Conservation (phyloP, 2,113 vertebrate genomes). For the Chunga burmeisteri region DNA sequence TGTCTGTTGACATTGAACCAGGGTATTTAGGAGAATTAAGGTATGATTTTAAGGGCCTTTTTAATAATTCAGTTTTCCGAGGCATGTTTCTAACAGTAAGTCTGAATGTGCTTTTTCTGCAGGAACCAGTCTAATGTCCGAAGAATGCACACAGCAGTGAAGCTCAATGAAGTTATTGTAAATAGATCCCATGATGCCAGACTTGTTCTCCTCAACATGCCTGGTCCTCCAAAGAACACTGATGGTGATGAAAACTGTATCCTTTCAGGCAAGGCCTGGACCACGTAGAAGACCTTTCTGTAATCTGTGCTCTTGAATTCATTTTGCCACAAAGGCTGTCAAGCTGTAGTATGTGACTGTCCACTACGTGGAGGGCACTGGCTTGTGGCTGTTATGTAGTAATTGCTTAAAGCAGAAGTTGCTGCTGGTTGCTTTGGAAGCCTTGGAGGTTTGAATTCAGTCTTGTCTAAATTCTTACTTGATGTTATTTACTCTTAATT, state of each 20-base stretch:
- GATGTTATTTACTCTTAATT: background rate
- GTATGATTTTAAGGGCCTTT: background rate
- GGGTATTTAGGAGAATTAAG: background rate
- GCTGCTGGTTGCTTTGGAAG: background rate
- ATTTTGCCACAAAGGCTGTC: background rate
- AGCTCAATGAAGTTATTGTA: slow-evolving; percentile 97
- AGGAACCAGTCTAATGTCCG: slow-evolving; percentile 96
- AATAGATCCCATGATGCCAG: slow-evolving; percentile 95
- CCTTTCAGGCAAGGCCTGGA: slow-evolving; percentile 70
- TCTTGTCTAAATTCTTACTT: background rate
- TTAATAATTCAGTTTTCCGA: background rate
- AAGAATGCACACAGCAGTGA: slow-evolving; percentile 98
- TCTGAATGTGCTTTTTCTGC: background rate
- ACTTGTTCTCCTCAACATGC: slow-evolving; percentile 97
- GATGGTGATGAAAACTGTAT: slow-evolving; percentile 99
- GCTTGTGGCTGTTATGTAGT: background rate
- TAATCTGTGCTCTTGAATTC: background rate
- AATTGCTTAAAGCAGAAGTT: background rate
- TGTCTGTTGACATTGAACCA: background rate
- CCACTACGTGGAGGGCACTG: background rate
- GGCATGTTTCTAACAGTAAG: background rate
- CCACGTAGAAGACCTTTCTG: background rate
- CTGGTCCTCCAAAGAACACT: slow-evolving; percentile 91
- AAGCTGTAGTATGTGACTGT: background rate
- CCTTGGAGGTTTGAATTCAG: background rate